Conservation (phyloP, 23 tunicate genomes). For the Styela clava region DNA sequence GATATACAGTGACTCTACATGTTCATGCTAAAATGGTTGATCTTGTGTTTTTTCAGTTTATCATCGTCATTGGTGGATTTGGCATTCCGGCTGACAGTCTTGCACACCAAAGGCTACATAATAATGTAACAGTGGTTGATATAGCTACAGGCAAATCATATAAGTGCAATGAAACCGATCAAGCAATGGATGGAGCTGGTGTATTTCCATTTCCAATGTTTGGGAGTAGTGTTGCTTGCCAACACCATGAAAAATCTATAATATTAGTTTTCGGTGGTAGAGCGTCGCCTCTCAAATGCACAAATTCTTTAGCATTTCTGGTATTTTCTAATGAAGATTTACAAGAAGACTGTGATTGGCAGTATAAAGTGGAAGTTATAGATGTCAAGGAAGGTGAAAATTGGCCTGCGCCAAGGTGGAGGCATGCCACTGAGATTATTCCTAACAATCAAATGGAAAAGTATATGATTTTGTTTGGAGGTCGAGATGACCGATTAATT, state of each 20-base stretch:
- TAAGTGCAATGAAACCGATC: neutral
- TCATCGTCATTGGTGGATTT: slow-evolving; percentile 44
- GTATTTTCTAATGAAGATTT: neutral
- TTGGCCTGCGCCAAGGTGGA: slow-evolving; percentile 46
- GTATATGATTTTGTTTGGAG: slow-evolving; percentile 61
- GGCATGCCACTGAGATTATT: slow-evolving; percentile 47
- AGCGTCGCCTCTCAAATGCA: slow-evolving; percentile 38
- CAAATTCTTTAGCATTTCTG: slow-evolving; percentile 20
- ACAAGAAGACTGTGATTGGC: neutral
- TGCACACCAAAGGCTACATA: slow-evolving; percentile 5
- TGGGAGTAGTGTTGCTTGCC: neutral
- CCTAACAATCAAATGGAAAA: neutral
- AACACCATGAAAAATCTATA: neutral
- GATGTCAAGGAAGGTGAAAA: neutral
- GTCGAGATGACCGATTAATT: slow-evolving; percentile 39
- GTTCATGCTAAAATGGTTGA: too few relatives aligned
- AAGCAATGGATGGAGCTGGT: neutral
- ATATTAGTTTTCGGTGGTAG: slow-evolving; percentile 78
- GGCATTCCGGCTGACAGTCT: slow-evolving; percentile 7
- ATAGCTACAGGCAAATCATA: neutral
- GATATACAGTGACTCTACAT: too few relatives aligned
- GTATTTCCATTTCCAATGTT: slow-evolving; percentile 12
- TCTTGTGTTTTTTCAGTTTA: slow-evolving; percentile 28
- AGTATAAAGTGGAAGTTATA: neutral
- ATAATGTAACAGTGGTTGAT: neutral